phyloP scores from a whole-genome alignment of 2,113 vertebrate species.

The Odocoileus hemionus region DNA sequence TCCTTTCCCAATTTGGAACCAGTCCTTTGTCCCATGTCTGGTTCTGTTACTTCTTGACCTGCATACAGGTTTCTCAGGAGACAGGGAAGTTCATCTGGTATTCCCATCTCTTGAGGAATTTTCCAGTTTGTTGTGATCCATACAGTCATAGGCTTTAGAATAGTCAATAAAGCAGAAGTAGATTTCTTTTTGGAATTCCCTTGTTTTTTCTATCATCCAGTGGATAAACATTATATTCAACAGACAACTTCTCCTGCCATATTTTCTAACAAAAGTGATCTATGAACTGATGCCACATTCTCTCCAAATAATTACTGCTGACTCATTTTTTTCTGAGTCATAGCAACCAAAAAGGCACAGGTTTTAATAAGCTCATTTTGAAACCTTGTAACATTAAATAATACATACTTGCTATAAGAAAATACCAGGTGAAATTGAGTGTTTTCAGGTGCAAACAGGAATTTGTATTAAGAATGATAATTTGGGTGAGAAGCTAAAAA shows the following conservation, averaged over 20 bases:
- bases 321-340: not conserved
- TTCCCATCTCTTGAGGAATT: not conserved
- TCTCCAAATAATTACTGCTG: not conserved
- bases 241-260: not conserved
- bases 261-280: not conserved
- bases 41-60: not conserved
- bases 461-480: not conserved
- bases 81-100: not conserved
- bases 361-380: not conserved
- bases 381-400: not conserved
- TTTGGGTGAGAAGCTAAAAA: not conserved
- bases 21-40: not conserved
- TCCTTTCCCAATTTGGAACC: not conserved
- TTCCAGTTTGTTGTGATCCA: not conserved
- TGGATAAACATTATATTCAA: not conserved
- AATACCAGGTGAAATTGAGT: not conserved
- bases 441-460: not conserved
- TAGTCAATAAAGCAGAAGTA: not conserved
- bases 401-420: not conserved
- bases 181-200: not conserved
- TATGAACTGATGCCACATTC: not conserved
- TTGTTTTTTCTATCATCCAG: not conserved
- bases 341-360: not conserved
- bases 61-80: not conserved
- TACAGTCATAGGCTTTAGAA: not conserved